Conservation (phyloP, 1,140 invertebrate species). For the Procambarus clarkii region DNA sequence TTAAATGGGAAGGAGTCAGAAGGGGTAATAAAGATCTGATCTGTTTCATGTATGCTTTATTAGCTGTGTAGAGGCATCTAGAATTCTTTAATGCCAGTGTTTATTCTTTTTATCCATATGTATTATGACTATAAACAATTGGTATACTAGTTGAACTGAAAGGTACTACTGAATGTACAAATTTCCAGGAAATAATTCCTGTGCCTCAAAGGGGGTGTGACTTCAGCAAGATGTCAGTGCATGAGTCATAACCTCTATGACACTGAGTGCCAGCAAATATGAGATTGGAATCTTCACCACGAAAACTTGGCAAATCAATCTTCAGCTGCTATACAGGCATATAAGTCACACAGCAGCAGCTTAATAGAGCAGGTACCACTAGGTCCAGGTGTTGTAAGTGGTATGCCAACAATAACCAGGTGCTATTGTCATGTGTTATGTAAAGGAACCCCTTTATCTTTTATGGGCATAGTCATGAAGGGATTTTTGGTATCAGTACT, state of each 20-base stretch:
- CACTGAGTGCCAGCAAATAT: conserved; percentile 28
- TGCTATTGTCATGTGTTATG: not conserved
- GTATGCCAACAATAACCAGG: not conserved
- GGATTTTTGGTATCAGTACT: not conserved
- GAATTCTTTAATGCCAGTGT: not conserved
- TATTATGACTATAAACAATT: not conserved
- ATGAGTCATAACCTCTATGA: conserved; percentile 46
- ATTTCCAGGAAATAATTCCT: conserved; percentile 61
- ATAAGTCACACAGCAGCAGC: conserved; percentile 13
- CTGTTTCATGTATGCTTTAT: not conserved
- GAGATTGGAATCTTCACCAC: not conserved
- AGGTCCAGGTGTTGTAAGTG: conserved; percentile 9
- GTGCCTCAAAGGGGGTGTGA: conserved; percentile 53
- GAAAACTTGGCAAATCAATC: conserved; percentile 15
- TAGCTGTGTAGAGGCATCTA: not conserved
- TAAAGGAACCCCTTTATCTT: not conserved
- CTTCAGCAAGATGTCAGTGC: conserved; percentile 54
- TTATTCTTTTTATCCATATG: not conserved
- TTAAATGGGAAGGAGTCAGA: not conserved
- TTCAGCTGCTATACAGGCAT: conserved; percentile 11
- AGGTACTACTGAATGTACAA: conserved; percentile 59
- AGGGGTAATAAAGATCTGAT: not conserved
- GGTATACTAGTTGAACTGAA: not conserved
- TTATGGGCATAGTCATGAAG: not conserved
- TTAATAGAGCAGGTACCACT: conserved; percentile 3